Conservation (phyloP, 2,797 vertebrate genomes). For the Liasis olivaceus region DNA sequence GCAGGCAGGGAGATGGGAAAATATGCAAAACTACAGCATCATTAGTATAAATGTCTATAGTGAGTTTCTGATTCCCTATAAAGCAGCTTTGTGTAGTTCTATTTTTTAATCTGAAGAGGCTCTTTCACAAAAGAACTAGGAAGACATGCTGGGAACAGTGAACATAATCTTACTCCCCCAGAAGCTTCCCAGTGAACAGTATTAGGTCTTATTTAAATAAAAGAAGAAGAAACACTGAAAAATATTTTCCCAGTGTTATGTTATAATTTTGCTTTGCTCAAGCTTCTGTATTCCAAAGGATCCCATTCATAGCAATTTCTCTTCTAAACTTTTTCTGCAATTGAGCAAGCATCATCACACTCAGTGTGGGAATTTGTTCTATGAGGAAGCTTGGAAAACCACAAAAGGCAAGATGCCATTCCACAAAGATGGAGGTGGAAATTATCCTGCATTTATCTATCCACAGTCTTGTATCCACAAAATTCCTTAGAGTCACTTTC, state of each 20-base stretch:
- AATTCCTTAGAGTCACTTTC: background rate
- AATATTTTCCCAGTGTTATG: constrained; percentile 9
- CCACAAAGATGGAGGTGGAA: constrained; percentile 14
- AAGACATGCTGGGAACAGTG: background rate
- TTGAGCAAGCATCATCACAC: constrained; percentile 25
- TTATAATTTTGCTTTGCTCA: constrained; percentile 42
- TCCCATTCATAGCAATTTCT: constrained; percentile 32
- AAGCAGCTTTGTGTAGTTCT: background rate
- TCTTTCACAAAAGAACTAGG: background rate
- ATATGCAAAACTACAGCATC: background rate
- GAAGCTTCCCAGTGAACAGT: background rate
- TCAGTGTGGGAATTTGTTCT: constrained; percentile 35
- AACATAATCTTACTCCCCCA: background rate
- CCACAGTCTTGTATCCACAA: constrained; percentile 10
- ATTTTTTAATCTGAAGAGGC: background rate
- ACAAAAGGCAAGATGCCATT: background rate
- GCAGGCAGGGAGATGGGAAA: background rate
- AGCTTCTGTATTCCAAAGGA: constrained; percentile 5
- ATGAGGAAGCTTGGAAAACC: constrained; percentile 20
- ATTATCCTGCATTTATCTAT: constrained; percentile 4
- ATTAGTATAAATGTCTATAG: background rate
- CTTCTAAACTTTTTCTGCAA: constrained; percentile 16
- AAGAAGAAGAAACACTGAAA: constrained; percentile 13
- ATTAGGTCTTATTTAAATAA: constrained; percentile 7
- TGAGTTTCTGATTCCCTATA: background rate